These are phyloP conservation scores for Lasioglossum calceatum DNA, from an alignment of 2,888 invertebrate genomes.

Conservation along the genomic window DNA sequence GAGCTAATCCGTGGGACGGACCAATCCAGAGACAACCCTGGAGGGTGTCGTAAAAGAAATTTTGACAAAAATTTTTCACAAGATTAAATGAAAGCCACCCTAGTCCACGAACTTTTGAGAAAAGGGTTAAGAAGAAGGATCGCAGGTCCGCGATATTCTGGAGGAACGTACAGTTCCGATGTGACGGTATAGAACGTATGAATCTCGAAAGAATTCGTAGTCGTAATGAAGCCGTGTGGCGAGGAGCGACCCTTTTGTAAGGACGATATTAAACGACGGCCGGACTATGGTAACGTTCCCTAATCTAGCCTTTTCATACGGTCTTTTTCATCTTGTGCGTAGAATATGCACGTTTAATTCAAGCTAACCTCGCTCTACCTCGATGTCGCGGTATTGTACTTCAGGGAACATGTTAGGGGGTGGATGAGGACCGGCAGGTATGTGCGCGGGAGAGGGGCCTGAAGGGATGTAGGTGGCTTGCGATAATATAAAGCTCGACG, in stretches of 20 bases:
- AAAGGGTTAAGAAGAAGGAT: no score
- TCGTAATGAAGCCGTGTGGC: slow-evolving; percentile 11
- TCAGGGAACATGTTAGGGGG: not conserved
- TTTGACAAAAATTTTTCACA: no score
- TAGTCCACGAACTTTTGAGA: no score
- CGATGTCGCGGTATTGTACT: slow-evolving; percentile 41
- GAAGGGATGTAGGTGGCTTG: slow-evolving; percentile 32
- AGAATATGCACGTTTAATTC: slow-evolving; percentile 62
- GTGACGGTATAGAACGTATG: not conserved
- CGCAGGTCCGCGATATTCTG: not conserved
- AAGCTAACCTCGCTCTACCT: slow-evolving; percentile 34
- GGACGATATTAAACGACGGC: slow-evolving; percentile 26
- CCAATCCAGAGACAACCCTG: no score
- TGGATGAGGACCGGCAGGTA: not conserved
- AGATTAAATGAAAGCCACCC: no score
- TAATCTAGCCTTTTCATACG: slow-evolving; percentile 52
- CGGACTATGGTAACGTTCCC: slow-evolving; percentile 24
- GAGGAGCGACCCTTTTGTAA: slow-evolving; percentile 31
- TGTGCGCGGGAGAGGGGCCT: not conserved
- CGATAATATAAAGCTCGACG: slow-evolving; percentile 63
- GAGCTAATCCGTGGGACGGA: no score
- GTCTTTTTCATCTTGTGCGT: slow-evolving; percentile 48
- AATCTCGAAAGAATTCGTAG: slow-evolving; percentile 31
- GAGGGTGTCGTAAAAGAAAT: no score
- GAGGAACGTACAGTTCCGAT: not conserved